A percentile compares a stretch with the other conserved stretches of the same genome.
Conservation (phyloP, 53 echinoderm and acorn worm genomes). For the Astropecten irregularis region DNA sequence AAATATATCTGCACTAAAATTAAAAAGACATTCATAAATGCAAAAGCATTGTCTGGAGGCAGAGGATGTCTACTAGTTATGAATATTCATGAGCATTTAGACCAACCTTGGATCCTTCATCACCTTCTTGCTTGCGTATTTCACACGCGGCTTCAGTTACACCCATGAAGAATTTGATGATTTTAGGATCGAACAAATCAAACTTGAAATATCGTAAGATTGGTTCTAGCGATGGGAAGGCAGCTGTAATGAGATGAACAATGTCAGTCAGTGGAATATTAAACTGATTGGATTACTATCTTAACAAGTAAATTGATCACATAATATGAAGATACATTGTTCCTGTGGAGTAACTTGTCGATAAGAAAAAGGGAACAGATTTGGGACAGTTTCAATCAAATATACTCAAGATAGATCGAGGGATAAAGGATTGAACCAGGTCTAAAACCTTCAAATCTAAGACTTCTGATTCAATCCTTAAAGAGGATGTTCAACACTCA, state of each 20-base stretch:
- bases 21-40: too few relatives aligned
- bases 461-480: not conserved
- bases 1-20: too few relatives aligned
- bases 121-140: slow-evolving; percentile 22
- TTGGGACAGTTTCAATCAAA: too few relatives aligned
- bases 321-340: not conserved
- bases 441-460: not conserved
- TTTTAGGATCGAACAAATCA: slow-evolving; percentile 12
- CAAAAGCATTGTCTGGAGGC: too few relatives aligned
- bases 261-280: not conserved
- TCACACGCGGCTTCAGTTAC: slow-evolving; percentile 41
- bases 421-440: too few relatives aligned
- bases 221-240: slow-evolving; percentile 1
- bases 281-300: not conserved
- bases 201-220: slow-evolving; percentile 41
- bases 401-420: too few relatives aligned
- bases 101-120: too few relatives aligned
- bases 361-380: too few relatives aligned
- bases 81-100: too few relatives aligned
- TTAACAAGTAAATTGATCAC: not conserved
- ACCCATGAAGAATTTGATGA: slow-evolving; percentile 42
- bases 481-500: too few relatives aligned
- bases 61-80: too few relatives aligned
- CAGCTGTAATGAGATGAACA: slow-evolving; percentile 1
- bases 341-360: too few relatives aligned